Conservation (phyloP, 2,113 vertebrate species). For the Egretta garzetta region DNA sequence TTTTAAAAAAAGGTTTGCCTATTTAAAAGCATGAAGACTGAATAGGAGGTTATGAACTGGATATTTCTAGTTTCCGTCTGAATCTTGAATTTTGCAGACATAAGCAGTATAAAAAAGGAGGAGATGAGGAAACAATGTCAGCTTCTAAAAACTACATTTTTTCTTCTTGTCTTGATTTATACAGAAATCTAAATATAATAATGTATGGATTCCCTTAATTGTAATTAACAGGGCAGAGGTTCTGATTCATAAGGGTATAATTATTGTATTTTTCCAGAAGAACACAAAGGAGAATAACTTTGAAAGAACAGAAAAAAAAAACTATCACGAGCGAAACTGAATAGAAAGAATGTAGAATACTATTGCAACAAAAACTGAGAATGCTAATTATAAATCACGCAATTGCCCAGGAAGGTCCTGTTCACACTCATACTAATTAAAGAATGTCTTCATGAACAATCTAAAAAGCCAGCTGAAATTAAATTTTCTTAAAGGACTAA, state of each 20-base stretch:
- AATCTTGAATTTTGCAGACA: conserved; percentile 9
- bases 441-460: conserved; percentile 2
- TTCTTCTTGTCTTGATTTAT: neutral
- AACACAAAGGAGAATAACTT: conserved; percentile 30
- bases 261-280: conserved; percentile 44
- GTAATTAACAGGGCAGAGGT: conserved; percentile 47
- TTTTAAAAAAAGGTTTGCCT: neutral
- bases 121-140: neutral
- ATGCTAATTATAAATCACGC: conserved; percentile 20
- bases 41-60: neutral
- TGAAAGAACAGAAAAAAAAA: conserved; percentile 11
- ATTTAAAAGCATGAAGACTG: neutral
- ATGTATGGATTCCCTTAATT: neutral
- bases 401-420: neutral
- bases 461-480: conserved; percentile 37
- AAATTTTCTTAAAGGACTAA: conserved; percentile 26
- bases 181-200: conserved; percentile 33
- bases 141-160: neutral
- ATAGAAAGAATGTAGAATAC: neutral
- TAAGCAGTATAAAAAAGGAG: neutral
- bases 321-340: neutral
- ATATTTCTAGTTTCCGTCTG: neutral
- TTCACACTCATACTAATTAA: conserved; percentile 20
- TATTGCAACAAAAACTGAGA: neutral
- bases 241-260: conserved; percentile 37